Conservation (phyloP, 2,797 vertebrate genomes). For the Staurois parvus region DNA sequence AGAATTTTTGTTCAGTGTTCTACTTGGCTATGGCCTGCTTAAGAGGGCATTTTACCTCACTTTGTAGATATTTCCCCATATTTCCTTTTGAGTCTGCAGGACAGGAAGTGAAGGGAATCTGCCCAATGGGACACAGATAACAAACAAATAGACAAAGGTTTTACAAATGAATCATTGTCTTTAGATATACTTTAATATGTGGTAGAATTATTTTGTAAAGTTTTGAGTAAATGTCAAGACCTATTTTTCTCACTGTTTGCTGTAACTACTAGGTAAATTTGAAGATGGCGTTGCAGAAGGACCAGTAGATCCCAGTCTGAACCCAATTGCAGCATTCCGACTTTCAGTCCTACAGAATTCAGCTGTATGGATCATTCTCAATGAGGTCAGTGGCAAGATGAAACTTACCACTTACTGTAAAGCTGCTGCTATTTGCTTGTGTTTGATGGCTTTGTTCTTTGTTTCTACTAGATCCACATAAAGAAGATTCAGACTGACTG, state of each 20-base stretch:
- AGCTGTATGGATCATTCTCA: constrained; percentile 95
- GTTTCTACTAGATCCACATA: constrained; percentile 91
- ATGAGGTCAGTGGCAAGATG: constrained; percentile 84
- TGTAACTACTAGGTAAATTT: constrained; percentile 86
- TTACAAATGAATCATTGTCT: no score
- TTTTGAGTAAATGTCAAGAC: neutral
- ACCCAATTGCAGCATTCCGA: constrained; percentile 90
- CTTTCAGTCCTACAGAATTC: constrained; percentile 93
- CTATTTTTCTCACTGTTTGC: neutral
- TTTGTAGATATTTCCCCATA: no score
- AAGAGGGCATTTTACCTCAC: no score
- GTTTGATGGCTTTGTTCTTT: constrained; percentile 50
- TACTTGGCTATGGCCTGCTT: no score
- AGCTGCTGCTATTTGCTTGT: neutral
- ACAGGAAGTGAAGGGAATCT: no score
- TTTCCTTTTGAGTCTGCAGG: no score
- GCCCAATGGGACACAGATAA: no score
- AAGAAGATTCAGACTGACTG: constrained; percentile 88
- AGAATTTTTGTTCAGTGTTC: no score
- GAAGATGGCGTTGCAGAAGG: constrained; percentile 92
- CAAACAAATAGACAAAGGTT: no score
- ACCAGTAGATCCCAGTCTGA: constrained; percentile 85
- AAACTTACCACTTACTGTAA: neutral
- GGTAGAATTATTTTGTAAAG: neutral
- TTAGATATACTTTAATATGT: no score